Base-by-base conservation (phyloP, 2,888 invertebrate genomes). In the Epinotia ramella region DNA sequence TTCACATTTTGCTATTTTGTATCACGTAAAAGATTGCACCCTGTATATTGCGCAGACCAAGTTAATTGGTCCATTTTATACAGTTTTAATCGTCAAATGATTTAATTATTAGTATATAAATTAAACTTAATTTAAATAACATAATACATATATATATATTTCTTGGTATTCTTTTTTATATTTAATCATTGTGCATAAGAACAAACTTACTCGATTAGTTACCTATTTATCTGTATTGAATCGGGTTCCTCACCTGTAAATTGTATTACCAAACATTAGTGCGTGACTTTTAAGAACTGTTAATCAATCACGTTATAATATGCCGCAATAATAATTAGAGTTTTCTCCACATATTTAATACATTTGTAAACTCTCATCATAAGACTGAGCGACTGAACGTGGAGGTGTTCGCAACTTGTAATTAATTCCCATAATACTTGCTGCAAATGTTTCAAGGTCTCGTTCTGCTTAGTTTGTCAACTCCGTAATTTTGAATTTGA, bases 361-460 rank as follows among this genome's bases (percentile, higher is more conserved):
- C n/a, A 60, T n/a, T n/a, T 59, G 59, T 28, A 28, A n/a, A 57
- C 24, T 44, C 40, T 9, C 9, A 28, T 33, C 9, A 40, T 16
- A 53, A 56, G 7, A 68, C 13, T 18, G 1, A 20, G 24, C 24
- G 1, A 28, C 3, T 28, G 62, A 60, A 12, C 66, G 67, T 83
- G 81, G 78, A 84, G 84, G 81, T 84, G 80, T 85, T 86, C 85
- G 83, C 86, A 87, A 85, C 88, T 87, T 87, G 83, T 91, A 92
- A 91, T 92, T 91, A 89, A 90, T 90, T 91, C 92, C 89, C 89
- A 92, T 91, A 92, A 88, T 88, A 87, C 87, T 91, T 88, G 83
- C 83, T 84, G 93, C 91, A 93, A 93, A 92, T 93, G 94, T 93
- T 91, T 92, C 94, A 94, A 94, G 94, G 94, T 91, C 91, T 86